Conservation (phyloP, 2,797 vertebrate genomes). For the Pteronotus mesoamericanus region DNA sequence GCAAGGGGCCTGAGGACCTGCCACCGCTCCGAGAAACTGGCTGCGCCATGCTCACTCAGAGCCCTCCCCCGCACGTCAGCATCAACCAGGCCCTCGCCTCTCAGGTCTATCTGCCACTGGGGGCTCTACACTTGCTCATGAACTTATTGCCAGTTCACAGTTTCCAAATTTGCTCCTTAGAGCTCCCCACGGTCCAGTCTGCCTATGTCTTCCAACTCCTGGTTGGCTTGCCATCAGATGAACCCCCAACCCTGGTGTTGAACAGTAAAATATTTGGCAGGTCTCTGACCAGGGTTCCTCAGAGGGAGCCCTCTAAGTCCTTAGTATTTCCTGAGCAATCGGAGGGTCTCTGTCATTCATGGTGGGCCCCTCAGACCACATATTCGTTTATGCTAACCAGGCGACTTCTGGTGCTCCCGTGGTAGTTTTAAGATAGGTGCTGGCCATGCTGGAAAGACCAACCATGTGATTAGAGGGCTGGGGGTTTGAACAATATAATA, state of each 20-base stretch:
- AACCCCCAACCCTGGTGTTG: neutral
- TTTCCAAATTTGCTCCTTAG: neutral
- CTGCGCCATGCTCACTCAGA: neutral
- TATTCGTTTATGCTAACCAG: neutral
- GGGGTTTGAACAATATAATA: neutral
- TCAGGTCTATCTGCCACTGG: neutral
- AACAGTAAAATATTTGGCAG: neutral
- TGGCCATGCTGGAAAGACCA: neutral
- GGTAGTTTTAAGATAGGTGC: neutral
- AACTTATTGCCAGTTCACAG: neutral
- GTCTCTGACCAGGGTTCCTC: neutral
- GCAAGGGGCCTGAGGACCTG: neutral
- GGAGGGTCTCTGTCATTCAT: neutral
- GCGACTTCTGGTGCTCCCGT: neutral
- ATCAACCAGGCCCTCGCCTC: neutral
- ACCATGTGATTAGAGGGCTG: neutral
- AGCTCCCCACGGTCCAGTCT: neutral
- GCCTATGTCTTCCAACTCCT: neutral
- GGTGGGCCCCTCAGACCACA: neutral
- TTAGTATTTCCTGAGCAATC: neutral
- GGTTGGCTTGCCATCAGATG: neutral
- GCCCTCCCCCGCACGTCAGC: neutral
- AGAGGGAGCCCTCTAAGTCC: neutral
- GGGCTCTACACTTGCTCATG: neutral
- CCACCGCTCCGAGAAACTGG: neutral